phyloP scores from a whole-genome alignment of 2,113 vertebrate genomes.

The Pangasianodon gigas region DNA sequence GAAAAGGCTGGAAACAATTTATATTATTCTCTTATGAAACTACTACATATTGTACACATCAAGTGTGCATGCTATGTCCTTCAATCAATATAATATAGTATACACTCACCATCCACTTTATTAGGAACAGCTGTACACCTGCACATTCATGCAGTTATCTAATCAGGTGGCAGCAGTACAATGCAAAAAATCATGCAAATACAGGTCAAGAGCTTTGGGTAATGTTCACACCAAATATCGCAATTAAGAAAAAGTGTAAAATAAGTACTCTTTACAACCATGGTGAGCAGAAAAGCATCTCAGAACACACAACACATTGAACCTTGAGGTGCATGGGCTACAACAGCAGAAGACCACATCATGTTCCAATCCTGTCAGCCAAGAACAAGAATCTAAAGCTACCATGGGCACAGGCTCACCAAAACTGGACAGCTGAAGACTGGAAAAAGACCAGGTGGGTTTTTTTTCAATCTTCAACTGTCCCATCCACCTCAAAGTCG shows the following conservation, averaged over 20 bases:
- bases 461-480: too few relatives aligned
- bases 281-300: too few relatives aligned
- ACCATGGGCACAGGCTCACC: too few relatives aligned
- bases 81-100: neutral
- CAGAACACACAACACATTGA: too few relatives aligned
- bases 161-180: neutral
- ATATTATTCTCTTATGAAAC: neutral
- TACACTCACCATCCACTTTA: neutral
- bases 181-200: neutral
- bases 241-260: neutral
- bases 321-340: too few relatives aligned
- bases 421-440: too few relatives aligned
- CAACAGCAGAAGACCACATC: too few relatives aligned
- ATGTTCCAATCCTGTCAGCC: too few relatives aligned
- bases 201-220: neutral
- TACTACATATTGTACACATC: neutral
- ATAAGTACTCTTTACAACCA: too few relatives aligned
- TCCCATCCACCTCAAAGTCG: too few relatives aligned
- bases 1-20: neutral
- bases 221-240: neutral
- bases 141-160: neutral
- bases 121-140: neutral
- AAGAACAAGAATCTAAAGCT: too few relatives aligned
- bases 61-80: neutral
- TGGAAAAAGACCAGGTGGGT: too few relatives aligned